phyloP scores from a whole-genome alignment of 1,140 invertebrate species.

The Lutraria rhynchaena region DNA sequence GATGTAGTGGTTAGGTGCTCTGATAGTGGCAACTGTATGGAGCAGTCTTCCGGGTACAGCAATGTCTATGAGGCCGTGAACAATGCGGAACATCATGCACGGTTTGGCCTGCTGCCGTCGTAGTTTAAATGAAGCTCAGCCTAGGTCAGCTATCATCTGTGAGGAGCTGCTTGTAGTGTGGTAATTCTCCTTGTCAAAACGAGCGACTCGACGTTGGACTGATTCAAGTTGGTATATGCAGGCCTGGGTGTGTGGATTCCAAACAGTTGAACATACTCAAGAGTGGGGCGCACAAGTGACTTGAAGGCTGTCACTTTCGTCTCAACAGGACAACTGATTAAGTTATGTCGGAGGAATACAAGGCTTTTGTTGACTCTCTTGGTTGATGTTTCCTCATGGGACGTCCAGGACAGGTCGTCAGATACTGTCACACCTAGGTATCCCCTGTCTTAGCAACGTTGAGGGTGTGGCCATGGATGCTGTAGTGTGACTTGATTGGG shows the following conservation, averaged over 20 bases:
- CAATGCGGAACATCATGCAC: conserved; percentile 1
- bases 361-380: too few species aligned
- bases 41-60: background rate
- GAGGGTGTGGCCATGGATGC: too few species aligned
- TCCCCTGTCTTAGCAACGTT: too few species aligned
- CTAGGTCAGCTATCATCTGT: conserved; percentile 23
- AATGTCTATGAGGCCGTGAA: conserved; percentile 1
- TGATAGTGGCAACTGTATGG: background rate
- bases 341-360: too few species aligned
- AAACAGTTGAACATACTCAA: background rate
- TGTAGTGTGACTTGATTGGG: too few species aligned
- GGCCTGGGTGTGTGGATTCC: background rate
- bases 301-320: too few species aligned
- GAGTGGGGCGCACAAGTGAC: background rate
- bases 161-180: background rate
- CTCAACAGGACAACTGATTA: too few species aligned
- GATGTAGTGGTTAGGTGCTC: background rate
- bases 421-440: too few species aligned
- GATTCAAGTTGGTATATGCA: conserved; percentile 4
- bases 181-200: conserved; percentile 12
- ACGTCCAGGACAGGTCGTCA: too few species aligned
- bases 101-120: background rate
- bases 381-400: too few species aligned
- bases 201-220: conserved; percentile 20
- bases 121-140: background rate